phyloP scores from a whole-genome alignment of 2,113 vertebrate genomes.

The Sakesphorus luctuosus region DNA sequence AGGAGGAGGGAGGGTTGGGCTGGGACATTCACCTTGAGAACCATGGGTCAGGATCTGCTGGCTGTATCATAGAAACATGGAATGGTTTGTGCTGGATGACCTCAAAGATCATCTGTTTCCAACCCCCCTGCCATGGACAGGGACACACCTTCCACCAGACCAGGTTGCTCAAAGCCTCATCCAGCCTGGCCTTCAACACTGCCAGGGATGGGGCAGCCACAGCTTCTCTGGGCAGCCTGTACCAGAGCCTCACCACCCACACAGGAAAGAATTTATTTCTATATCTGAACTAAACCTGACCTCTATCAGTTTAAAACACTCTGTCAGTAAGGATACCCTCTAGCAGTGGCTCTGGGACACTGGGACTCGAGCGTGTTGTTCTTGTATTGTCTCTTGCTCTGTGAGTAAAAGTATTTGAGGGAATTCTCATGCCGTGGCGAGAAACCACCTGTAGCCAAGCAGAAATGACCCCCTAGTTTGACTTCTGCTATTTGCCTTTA shows the following conservation, averaged over 20 bases:
- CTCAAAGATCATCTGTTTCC: background rate
- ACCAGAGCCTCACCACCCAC: no score
- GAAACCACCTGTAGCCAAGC: background rate
- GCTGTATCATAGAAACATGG: background rate
- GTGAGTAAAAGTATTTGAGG: background rate
- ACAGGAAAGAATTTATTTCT: background rate
- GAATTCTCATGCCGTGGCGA: background rate
- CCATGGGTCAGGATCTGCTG: background rate
- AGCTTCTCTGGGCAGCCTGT: background rate
- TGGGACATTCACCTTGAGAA: background rate
- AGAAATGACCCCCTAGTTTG: background rate
- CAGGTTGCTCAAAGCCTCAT: background rate
- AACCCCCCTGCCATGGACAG: background rate
- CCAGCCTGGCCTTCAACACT: fast-evolving
- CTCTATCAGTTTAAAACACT: background rate
- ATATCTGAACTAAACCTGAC: background rate
- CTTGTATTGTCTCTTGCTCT: background rate
- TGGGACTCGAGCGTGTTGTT: fast-evolving
- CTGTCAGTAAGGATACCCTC: background rate
- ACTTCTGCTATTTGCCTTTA: background rate
- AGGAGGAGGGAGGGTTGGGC: background rate
- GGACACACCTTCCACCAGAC: background rate
- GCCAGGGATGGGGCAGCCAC: background rate
- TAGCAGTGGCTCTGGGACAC: background rate
- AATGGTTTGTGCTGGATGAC: background rate